Evolutionary conservation across 2,888 invertebrate genomes (phyloP).

Genomic region (Pristionchus arcanus): DNA sequence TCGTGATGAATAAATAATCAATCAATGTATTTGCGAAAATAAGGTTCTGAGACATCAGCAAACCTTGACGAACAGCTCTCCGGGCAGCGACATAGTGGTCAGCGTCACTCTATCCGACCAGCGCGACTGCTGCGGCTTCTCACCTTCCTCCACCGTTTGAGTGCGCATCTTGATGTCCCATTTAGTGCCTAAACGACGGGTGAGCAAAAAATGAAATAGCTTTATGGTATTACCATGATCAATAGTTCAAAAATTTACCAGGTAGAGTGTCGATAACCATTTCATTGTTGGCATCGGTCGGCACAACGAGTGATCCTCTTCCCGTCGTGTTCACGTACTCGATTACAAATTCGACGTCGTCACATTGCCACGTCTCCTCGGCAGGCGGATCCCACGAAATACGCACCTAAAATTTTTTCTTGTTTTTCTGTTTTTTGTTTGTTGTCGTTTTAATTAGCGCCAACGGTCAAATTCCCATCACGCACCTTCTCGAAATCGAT

Average conservation of each 20-base stretch:
- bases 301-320: constrained; percentile 68
- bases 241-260: constrained; percentile 53
- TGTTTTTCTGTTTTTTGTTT: neutral
- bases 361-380: constrained; percentile 78
- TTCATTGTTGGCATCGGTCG: constrained; percentile 65
- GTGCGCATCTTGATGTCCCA: constrained; percentile 79
- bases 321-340: constrained; percentile 77
- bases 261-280: constrained; percentile 69
- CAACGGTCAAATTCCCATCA: neutral
- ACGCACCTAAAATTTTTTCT: too few relatives aligned
- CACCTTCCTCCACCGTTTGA: constrained; percentile 78
- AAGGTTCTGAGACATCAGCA: neutral
- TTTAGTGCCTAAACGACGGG: constrained; percentile 70
- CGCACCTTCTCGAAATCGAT: constrained; percentile 72
- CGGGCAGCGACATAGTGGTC: constrained; percentile 74
- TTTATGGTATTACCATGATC: too few relatives aligned
- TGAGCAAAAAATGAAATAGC: neutral
- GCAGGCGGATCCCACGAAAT: constrained; percentile 77
- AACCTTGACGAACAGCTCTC: constrained; percentile 76
- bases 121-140: constrained; percentile 67
- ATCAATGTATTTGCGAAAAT: too few relatives aligned
- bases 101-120: constrained; percentile 75
- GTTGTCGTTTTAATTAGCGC: neutral
- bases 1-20: neutral
- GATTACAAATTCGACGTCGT: constrained; percentile 75